Evolutionary conservation across 1,140 invertebrate genomes (phyloP).

Genomic region (Anastatus disparis): DNA sequence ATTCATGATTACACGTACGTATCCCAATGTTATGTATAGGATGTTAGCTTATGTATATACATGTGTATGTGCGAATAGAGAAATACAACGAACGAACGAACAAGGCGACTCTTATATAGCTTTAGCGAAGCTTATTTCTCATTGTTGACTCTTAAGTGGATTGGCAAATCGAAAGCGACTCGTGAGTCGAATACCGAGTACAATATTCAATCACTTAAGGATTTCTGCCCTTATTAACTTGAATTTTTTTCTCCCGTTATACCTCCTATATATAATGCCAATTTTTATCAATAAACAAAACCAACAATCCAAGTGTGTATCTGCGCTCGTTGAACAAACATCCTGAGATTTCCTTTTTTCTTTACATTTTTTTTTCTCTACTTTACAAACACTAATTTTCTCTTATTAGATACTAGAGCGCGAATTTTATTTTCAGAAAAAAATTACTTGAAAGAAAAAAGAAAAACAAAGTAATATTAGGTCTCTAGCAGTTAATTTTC

Average conservation of each 20-base stretch:
- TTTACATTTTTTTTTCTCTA: too few species aligned
- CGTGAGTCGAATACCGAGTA: conserved; percentile 19
- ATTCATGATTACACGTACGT: conserved; percentile 42
- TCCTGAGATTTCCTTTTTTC: not conserved
- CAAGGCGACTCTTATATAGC: not conserved
- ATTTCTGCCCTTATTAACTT: conserved; percentile 29
- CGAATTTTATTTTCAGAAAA: too few species aligned
- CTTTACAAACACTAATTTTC: too few species aligned
- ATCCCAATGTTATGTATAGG: not conserved
- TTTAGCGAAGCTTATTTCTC: too few species aligned
- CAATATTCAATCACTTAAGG: conserved; percentile 38
- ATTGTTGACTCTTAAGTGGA: conserved; percentile 49
- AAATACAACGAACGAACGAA: too few species aligned
- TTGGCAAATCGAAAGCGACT: conserved; percentile 47
- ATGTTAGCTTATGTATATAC: not conserved
- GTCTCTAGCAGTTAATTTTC: too few species aligned
- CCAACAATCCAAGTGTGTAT: too few species aligned
- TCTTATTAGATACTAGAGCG: too few species aligned
- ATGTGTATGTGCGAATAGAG: not conserved
- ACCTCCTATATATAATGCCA: not conserved
- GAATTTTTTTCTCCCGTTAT: conserved; percentile 24
- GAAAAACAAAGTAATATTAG: too few species aligned
- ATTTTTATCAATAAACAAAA: not conserved
- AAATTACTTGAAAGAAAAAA: too few species aligned
- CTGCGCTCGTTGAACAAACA: not conserved